Conservation (phyloP, 2,888 invertebrate species). For the Cephonodes hylas region DNA sequence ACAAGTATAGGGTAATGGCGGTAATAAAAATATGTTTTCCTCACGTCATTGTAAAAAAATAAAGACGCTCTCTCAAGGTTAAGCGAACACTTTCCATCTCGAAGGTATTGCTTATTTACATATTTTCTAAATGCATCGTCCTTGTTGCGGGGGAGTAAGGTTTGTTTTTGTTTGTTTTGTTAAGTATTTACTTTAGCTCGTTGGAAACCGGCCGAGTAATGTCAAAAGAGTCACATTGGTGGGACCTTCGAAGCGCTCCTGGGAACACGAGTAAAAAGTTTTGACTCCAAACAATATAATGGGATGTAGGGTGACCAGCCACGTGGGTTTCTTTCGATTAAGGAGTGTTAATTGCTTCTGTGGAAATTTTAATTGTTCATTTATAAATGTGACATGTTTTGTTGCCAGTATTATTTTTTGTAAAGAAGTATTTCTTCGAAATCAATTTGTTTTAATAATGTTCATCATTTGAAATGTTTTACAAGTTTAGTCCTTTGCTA, state of each 20-base stretch:
- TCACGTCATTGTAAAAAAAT: slow-evolving; percentile 28
- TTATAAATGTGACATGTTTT: too few relatives aligned
- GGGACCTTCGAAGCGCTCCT: slow-evolving; percentile 47
- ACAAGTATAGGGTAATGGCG: neutral
- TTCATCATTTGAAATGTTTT: too few relatives aligned
- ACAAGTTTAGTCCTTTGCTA: too few relatives aligned
- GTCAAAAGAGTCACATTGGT: slow-evolving; percentile 70
- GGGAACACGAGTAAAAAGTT: slow-evolving; percentile 30
- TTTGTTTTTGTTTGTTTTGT: slow-evolving; percentile 9
- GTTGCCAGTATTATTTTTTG: too few relatives aligned
- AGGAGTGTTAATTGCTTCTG: neutral
- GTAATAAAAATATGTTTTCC: neutral
- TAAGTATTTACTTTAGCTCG: slow-evolving; percentile 17
- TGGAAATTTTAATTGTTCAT: too few relatives aligned
- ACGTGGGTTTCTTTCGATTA: neutral
- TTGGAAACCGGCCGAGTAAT: slow-evolving; percentile 54
- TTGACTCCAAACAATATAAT: slow-evolving; percentile 19
- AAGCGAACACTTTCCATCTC: slow-evolving; percentile 49
- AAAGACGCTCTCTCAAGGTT: slow-evolving; percentile 46
- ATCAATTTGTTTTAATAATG: too few relatives aligned
- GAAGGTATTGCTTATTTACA: slow-evolving; percentile 21
- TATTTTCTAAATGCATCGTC: slow-evolving; percentile 13
- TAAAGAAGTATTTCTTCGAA: too few relatives aligned
- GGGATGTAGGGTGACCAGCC: slow-evolving; percentile 14
- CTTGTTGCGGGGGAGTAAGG: slow-evolving; percentile 18